Evolutionary conservation across 1,140 invertebrate species (phyloP), one percentile per base, ranked within the genome.

Genomic region (Bombus picipes): DNA sequence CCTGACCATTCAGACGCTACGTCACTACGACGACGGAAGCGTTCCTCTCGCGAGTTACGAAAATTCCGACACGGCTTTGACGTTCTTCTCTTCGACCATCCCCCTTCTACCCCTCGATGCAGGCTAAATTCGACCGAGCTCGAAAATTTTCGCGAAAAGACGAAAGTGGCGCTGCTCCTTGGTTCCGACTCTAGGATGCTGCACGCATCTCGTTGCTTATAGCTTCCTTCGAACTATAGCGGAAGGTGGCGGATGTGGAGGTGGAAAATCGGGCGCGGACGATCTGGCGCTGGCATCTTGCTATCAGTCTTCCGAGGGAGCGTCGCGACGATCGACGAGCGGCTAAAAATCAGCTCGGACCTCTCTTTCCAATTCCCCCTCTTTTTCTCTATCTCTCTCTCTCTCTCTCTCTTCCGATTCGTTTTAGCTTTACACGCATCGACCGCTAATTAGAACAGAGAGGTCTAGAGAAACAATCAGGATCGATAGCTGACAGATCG

Each of bases 111-210:
- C 15, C n/a, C 25, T 66, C 22, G 53, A 62, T 41, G 62, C 72
- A 76, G 72, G 74, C 90, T 94, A 93, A 94, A 91, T 93, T 89
- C 89, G 87, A 93, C 87, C 83, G 53, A 72, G 90, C 73, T 85
- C 15, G 65, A 66, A 83, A 74, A 83, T 77, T 88, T 86, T 90
- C 80, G 87, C 82, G 74, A 90, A 88, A 88, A 79, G 71, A 82
- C 76, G 85, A 87, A 89, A 89, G 87, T 80, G 73, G 75, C 79
- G 87, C 66, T 81, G 83, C 77, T 80, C 77, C 41, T 65, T 85
- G 37, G n/a, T 43, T 43, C 9, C 76, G 37, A 32, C 77, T 81
- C 70, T 85, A 85, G 83, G 68, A 84, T 76, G n/a, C 75, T 41
- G 1, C 41, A 53, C 53, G 59, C 43, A 74, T 3, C 70, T 25